Base-by-base conservation (phyloP, 2,113 vertebrate genomes). In the Stegastes partitus region DNA sequence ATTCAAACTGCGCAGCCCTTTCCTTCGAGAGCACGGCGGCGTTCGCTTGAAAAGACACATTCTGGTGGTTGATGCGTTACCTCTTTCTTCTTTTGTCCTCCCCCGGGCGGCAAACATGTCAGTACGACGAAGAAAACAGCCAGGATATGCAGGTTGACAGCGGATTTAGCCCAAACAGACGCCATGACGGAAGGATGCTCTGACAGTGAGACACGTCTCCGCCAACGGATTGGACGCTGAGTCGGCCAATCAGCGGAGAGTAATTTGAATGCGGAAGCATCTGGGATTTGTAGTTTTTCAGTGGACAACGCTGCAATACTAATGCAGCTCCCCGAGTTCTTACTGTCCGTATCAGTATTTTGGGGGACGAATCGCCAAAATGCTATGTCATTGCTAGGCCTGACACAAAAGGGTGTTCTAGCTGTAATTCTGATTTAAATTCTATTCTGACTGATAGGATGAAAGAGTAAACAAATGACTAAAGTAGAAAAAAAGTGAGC, bases 71-170 rank as follows among this genome's bases (percentile, higher is more conserved):
- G 0, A 31, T 16, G 0, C 16, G 0, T 85, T 91, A 93, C 92
- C 92, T 93, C 92, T 45, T 93, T 93, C 68, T 93, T 93, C 71
- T 93, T 93, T 16, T 93, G 92, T 26, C 92, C 92, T 86, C 92
- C 92, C 18, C 91, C 91, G 45, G 71, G 67, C 0, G 88, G 87
- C 57, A 91, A 68, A 71, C 87, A 90, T 23, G 90, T 45, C 63
- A 90, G 16, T 28, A 93, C 42, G 1, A 92, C 53, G 8, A 89
- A 37, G 53, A 93, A 80, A 72, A 87, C 74, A n/a, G 23, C 58
- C 21, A 87, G 15, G 0, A 78, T 0, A 18, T 76, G 54, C 53
- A 89, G 79, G 47, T 82, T 81, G 44, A 68, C 18, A 26, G 39
- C 3, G 28, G 57, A 44, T 80, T 87, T 89, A 42, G 37, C 16